phyloP scores from a whole-genome alignment of 2,797 vertebrate genomes.

The Sebastes variabilis region DNA sequence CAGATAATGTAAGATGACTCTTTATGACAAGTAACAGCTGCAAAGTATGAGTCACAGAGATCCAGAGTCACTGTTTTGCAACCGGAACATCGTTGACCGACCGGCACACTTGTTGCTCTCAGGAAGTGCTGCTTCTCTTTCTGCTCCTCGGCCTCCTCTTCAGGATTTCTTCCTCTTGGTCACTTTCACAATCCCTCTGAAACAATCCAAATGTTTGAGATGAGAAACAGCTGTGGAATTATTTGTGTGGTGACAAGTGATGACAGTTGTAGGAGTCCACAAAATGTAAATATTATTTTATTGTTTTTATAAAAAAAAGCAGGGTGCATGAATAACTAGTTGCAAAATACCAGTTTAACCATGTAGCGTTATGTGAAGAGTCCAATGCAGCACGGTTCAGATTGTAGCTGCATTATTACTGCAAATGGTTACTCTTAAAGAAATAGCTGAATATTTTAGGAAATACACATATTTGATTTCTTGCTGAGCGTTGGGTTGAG shows the following conservation, averaged over 20 bases:
- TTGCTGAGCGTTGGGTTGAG: not conserved
- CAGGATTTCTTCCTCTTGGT: slow-evolving; percentile 87
- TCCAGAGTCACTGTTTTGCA: slow-evolving; percentile 39
- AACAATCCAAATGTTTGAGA: slow-evolving; percentile 32
- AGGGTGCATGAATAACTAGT: not conserved
- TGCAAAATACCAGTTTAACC: not conserved
- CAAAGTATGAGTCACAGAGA: not conserved
- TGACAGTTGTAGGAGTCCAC: not conserved
- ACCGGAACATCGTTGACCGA: slow-evolving; percentile 1
- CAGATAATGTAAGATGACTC: slow-evolving; percentile 2
- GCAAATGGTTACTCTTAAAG: not conserved
- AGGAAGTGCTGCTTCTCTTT: slow-evolving; percentile 93
- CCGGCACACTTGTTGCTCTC: slow-evolving; percentile 51
- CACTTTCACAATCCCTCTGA: slow-evolving; percentile 92
- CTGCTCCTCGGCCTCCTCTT: slow-evolving; percentile 81
- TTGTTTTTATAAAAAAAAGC: not conserved
- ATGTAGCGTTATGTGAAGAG: not conserved
- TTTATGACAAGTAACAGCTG: slow-evolving; percentile 6
- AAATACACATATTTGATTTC: not conserved
- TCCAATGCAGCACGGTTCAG: not conserved
- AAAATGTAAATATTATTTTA: not conserved
- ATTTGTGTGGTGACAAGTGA: not conserved
- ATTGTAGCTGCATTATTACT: not conserved
- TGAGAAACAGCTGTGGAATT: not conserved
- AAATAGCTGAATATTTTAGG: not conserved